Percentiles rank a stretch among this genome's conserved stretches.
These are phyloP conservation scores for Anthoscopus minutus DNA, from an alignment of 2,113 vertebrate genomes.

Conservation along the genomic window DNA sequence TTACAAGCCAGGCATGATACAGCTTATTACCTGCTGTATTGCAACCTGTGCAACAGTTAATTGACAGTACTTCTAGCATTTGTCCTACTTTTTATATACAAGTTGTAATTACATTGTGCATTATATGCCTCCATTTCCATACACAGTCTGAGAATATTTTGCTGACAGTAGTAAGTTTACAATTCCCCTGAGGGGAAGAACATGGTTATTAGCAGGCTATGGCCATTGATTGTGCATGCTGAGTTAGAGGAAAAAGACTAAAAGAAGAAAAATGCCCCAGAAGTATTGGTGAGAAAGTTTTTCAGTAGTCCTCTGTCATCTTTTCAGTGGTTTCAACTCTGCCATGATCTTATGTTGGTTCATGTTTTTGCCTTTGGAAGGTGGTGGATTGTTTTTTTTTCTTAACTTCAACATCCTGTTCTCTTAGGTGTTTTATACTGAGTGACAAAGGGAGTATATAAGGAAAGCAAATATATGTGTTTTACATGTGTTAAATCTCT, in stretches of 20 bases:
- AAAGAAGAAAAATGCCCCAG: neutral
- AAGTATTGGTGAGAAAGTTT: neutral
- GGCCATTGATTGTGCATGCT: accelerated
- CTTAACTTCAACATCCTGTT: neutral
- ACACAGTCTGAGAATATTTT: neutral
- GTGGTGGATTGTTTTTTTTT: neutral
- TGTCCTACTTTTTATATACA: neutral
- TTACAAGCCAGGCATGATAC: neutral
- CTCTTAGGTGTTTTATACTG: neutral
- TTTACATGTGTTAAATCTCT: neutral
- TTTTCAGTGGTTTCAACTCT: neutral
- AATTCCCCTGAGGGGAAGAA: neutral
- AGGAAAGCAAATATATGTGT: neutral
- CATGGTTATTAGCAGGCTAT: neutral
- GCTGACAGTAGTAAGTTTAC: neutral
- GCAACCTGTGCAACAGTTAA: neutral
- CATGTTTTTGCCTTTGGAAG: neutral
- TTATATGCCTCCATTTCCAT: neutral
- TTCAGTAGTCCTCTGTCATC: neutral
- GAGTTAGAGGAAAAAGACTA: neutral
- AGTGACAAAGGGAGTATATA: neutral
- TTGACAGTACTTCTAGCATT: neutral
- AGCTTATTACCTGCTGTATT: neutral
- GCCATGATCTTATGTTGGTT: neutral
- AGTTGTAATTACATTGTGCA: neutral